A percentile compares a stretch with the other conserved stretches of the same genome.
These are phyloP conservation scores for Micronycteris hirsuta DNA, from an alignment of 2,113 vertebrate genomes.

Conservation along the genomic window DNA sequence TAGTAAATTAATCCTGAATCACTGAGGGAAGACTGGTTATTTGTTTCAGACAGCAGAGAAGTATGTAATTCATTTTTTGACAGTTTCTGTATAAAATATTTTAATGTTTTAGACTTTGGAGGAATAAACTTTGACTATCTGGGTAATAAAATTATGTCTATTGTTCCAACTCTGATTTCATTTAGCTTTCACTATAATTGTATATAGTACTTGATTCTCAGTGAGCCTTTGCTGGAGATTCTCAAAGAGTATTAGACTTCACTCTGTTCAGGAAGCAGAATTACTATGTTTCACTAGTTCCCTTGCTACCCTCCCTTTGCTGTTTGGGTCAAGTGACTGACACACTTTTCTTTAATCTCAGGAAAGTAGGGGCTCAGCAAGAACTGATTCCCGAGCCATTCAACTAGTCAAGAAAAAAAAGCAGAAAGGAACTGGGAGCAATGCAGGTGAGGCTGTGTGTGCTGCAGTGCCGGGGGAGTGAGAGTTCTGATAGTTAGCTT, in stretches of 20 bases:
- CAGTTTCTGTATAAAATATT: background rate
- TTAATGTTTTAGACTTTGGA: conserved; percentile 29
- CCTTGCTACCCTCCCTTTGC: conserved; percentile 8
- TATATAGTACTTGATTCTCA: background rate
- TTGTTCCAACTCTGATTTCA: background rate
- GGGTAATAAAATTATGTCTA: background rate
- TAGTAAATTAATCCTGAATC: background rate
- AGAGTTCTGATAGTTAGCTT: background rate
- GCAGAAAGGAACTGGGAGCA: conserved; percentile 85
- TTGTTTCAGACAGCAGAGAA: conserved; percentile 1
- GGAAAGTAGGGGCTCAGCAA: conserved; percentile 94
- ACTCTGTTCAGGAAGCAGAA: background rate
- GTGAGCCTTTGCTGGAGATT: conserved; percentile 14
- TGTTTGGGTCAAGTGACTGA: conserved; percentile 57
- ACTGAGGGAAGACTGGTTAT: background rate
- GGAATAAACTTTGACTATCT: conserved; percentile 17
- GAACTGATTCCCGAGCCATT: conserved; percentile 97
- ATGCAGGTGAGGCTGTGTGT: conserved; percentile 81
- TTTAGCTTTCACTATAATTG: background rate
- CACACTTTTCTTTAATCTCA: conserved; percentile 76
- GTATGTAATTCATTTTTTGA: background rate
- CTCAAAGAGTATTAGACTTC: background rate
- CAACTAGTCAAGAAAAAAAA: conserved; percentile 93
- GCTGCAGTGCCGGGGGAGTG: background rate
- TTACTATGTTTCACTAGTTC: background rate